Evolutionary conservation across 2,888 invertebrate genomes (phyloP).

Genomic region (Empis stercorea): DNA sequence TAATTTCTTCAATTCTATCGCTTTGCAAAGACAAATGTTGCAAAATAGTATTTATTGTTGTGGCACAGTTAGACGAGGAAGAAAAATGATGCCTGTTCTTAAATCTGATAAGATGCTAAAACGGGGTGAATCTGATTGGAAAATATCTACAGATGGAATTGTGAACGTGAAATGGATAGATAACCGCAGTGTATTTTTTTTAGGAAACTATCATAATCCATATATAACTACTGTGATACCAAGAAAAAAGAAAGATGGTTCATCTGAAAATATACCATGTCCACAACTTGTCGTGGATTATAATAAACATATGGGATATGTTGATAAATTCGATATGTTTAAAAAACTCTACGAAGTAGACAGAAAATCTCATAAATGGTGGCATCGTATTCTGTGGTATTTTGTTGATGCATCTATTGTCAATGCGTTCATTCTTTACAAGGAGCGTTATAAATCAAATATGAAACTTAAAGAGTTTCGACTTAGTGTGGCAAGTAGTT

Average conservation of each 20-base stretch:
- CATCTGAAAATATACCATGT: neutral
- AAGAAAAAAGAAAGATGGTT: conserved; percentile 3
- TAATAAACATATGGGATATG: conserved; percentile 7
- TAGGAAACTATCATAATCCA: conserved; percentile 1
- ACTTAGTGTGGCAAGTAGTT: neutral
- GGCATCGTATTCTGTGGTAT: conserved; percentile 6
- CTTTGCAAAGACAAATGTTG: conserved; percentile 3
- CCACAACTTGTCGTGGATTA: conserved; percentile 3
- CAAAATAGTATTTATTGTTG: conserved; percentile 5
- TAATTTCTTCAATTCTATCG: conserved; percentile 5
- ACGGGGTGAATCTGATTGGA: conserved; percentile 4
- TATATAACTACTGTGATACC: neutral
- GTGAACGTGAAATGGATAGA: conserved; percentile 7
- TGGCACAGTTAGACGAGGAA: conserved; percentile 3
- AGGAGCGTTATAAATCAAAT: neutral
- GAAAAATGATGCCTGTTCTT: conserved; percentile 4
- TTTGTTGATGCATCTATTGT: conserved; percentile 1
- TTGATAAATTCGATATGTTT: conserved; percentile 6
- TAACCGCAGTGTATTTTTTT: neutral
- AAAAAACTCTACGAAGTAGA: conserved; percentile 6
- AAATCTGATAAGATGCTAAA: neutral
- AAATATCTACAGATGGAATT: conserved; percentile 4
- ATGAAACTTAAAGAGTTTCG: neutral
- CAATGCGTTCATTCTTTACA: neutral
- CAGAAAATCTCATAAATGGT: conserved; percentile 5